Conservation (phyloP, 1,140 invertebrate species). For the Eurosta solidaginis region DNA sequence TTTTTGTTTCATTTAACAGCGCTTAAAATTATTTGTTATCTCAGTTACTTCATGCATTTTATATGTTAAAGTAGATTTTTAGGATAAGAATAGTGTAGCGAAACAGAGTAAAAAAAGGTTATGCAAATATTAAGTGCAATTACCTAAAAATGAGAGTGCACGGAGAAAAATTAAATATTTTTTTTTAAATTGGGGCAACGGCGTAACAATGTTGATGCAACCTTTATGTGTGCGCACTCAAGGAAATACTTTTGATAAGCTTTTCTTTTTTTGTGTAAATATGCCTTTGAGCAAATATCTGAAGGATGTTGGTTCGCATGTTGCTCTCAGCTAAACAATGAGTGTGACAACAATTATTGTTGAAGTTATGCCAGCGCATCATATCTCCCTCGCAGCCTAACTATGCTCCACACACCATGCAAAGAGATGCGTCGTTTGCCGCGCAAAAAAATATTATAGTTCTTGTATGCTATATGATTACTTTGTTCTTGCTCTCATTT, state of each 20-base stretch:
- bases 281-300: neutral
- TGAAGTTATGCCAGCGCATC: neutral
- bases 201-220: neutral
- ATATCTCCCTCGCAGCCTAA: neutral
- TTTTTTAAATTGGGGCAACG: neutral
- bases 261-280: neutral
- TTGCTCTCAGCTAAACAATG: neutral
- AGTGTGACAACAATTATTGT: neutral
- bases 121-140: constrained; percentile 13
- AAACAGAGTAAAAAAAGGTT: neutral
- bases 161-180: neutral
- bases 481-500: constrained; percentile 4
- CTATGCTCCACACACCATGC: neutral
- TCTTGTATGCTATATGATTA: neutral
- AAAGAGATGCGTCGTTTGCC: neutral
- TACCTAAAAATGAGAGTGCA: neutral
- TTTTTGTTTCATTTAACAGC: neutral
- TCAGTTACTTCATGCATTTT: neutral
- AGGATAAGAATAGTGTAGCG: neutral
- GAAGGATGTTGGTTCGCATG: neutral
- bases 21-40: neutral
- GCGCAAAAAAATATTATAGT: neutral
- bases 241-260: neutral
- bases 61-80: neutral
- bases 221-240: neutral